Evolutionary conservation across 2,797 vertebrate species (phyloP).

Genomic region (Poecilia wingei): DNA sequence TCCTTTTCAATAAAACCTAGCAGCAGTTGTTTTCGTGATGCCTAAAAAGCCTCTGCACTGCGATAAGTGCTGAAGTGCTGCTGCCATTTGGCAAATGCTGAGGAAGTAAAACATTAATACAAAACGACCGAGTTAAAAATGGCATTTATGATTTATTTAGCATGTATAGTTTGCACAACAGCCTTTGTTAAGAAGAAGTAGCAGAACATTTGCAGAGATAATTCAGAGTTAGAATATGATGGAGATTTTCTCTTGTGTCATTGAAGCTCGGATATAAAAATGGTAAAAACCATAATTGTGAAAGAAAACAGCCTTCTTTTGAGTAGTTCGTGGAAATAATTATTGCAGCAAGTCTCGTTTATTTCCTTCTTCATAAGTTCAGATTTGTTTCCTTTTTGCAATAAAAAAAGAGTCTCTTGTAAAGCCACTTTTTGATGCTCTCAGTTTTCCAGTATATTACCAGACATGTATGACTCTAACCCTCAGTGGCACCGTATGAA

Average conservation of each 20-base stretch:
- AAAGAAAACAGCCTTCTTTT: background rate
- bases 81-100: background rate
- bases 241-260: background rate
- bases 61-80: background rate
- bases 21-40: background rate
- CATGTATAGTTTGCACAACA: conserved; percentile 2
- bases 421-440: background rate
- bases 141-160: conserved; percentile 8
- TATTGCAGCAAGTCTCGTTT: background rate
- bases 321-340: background rate
- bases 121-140: background rate
- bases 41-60: background rate
- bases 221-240: background rate
- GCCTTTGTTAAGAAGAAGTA: background rate
- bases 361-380: background rate
- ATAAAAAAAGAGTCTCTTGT: background rate
- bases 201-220: background rate
- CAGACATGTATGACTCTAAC: conserved; percentile 36
- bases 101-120: background rate
- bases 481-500: conserved; percentile 1
- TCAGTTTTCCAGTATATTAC: conserved; percentile 11
- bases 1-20: background rate
- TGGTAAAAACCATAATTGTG: background rate
- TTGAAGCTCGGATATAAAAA: background rate
- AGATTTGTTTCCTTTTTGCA: background rate